These are phyloP conservation scores for Chirona hameri DNA, from an alignment of 2,888 invertebrate genomes.

Conservation along the genomic window DNA sequence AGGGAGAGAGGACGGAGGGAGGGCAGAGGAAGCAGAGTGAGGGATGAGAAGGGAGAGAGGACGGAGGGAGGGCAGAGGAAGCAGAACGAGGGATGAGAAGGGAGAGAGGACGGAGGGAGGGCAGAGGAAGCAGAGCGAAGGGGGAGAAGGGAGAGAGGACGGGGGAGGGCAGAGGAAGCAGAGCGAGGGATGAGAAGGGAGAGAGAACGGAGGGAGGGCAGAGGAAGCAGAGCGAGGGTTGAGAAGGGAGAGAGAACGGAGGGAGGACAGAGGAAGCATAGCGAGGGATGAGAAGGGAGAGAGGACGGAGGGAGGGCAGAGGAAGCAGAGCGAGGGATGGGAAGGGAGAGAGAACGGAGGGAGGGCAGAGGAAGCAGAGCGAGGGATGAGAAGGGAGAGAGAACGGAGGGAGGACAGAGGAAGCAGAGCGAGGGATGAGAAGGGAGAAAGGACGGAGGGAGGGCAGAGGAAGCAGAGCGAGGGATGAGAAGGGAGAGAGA, in stretches of 20 bases:
- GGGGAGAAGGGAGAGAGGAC: not conserved
- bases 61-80: too few relatives aligned
- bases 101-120: not conserved
- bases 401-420: not conserved
- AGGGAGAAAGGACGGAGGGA: not conserved
- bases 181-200: not conserved
- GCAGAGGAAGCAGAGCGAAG: not conserved
- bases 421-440: not conserved
- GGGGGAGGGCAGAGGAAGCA: too few relatives aligned
- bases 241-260: not conserved
- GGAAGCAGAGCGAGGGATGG: not conserved
- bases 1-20: too few relatives aligned
- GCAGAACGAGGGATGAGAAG: too few relatives aligned
- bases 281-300: not conserved
- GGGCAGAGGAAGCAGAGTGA: too few relatives aligned
- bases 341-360: not conserved
- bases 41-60: too few relatives aligned
- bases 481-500: not conserved
- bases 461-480: too few relatives aligned
- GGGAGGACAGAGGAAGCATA: not conserved
- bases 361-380: not conserved
- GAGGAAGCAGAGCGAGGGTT: not conserved
- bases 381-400: not conserved
- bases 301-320: too few relatives aligned
- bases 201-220: not conserved